phyloP scores from a whole-genome alignment of 2,113 vertebrate genomes.

The Cinclus cinclus region DNA sequence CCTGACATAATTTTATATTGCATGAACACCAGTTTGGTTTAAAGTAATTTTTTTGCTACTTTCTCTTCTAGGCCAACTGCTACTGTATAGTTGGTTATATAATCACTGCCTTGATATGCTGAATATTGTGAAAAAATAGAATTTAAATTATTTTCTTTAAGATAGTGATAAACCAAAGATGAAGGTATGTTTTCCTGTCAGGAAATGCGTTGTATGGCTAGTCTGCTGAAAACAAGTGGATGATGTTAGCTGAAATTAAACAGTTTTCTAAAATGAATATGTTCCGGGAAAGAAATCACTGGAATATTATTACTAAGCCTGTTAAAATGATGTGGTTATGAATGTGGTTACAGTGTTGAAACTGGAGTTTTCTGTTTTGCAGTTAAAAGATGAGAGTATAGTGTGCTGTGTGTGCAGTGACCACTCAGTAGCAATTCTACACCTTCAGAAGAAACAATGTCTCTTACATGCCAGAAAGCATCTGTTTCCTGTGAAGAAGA shows the following conservation, averaged over 20 bases:
- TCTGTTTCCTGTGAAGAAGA: constrained; percentile 75
- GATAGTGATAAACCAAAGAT: background rate
- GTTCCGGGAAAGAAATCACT: background rate
- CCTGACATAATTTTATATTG: background rate
- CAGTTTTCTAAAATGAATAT: background rate
- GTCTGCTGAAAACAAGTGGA: background rate
- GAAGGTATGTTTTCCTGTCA: background rate
- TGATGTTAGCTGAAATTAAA: background rate
- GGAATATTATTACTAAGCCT: background rate
- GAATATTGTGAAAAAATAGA: background rate
- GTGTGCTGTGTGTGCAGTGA: constrained; percentile 77
- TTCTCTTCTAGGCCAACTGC: background rate
- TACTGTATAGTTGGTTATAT: background rate
- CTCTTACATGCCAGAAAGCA: constrained; percentile 78
- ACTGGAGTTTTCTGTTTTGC: background rate
- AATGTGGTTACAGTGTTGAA: background rate
- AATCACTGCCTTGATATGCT: background rate
- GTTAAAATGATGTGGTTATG: background rate
- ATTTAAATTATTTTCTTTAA: background rate
- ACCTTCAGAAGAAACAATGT: constrained; percentile 69
- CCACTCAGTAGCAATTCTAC: constrained; percentile 75
- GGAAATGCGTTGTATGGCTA: background rate
- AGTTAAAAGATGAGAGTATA: constrained; percentile 62
- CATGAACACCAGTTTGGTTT: background rate
- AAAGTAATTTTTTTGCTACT: background rate